These are phyloP conservation scores for Drosophila suboccidentalis DNA, from an alignment of 2,888 invertebrate species.

Conservation along the genomic window DNA sequence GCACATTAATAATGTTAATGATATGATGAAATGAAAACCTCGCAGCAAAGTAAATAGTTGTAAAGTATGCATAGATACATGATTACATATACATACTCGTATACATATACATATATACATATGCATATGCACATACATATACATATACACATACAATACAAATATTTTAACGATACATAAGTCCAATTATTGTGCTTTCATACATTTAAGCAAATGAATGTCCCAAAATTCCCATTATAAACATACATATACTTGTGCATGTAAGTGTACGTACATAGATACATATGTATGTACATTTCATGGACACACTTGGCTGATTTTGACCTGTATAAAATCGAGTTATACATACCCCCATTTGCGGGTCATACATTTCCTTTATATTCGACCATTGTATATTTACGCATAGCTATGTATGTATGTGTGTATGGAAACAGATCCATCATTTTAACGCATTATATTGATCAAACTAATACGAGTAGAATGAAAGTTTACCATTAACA, in stretches of 20 bases:
- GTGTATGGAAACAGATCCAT: neutral
- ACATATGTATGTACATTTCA: slow-evolving; percentile 2
- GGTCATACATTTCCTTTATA: neutral
- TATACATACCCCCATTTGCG: neutral
- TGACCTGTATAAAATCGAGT: neutral
- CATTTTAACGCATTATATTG: neutral
- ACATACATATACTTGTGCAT: neutral
- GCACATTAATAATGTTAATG: slow-evolving; percentile 21
- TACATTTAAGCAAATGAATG: neutral
- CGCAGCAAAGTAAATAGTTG: slow-evolving; percentile 45
- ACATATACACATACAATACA: neutral
- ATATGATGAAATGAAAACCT: slow-evolving; percentile 35
- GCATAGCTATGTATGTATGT: neutral
- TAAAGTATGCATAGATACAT: slow-evolving; percentile 21
- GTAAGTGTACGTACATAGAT: neutral
- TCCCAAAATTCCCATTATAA: neutral
- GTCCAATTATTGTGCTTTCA: slow-evolving; percentile 3
- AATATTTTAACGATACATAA: slow-evolving; percentile 1
- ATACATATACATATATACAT: slow-evolving; percentile 7
- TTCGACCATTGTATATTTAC: neutral
- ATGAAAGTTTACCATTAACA: neutral
- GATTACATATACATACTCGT: slow-evolving; percentile 6
- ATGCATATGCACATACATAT: neutral
- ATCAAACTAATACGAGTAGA: neutral
- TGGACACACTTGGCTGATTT: neutral